phyloP scores from a whole-genome alignment of 2,113 vertebrate species.

The Oplegnathus fasciatus region DNA sequence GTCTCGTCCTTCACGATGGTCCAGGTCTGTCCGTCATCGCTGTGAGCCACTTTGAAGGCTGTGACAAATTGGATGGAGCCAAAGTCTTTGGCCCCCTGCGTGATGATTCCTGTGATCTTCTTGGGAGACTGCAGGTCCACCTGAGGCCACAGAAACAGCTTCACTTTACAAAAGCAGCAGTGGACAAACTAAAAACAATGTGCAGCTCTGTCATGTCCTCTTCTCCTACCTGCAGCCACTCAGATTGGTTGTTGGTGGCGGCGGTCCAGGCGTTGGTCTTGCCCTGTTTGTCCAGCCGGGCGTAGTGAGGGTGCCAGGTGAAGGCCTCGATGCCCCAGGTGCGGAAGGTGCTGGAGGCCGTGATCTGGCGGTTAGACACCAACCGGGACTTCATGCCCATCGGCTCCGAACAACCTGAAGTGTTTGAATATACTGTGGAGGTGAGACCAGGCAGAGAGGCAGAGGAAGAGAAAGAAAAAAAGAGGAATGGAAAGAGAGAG shows the following conservation, averaged over 20 bases:
- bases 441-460: conserved; percentile 65
- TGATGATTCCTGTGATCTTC: conserved; percentile 91
- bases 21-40: conserved; percentile 88
- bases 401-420: conserved; percentile 94
- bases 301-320: conserved; percentile 91
- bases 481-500: conserved; percentile 51
- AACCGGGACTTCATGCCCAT: conserved; percentile 92
- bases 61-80: conserved; percentile 93
- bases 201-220: neutral
- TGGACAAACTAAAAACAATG: neutral
- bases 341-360: conserved; percentile 91
- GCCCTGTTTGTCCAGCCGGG: conserved; percentile 94
- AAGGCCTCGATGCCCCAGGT: conserved; percentile 93
- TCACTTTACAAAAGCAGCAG: neutral
- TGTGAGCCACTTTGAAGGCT: conserved; percentile 92
- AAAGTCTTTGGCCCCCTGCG: conserved; percentile 97
- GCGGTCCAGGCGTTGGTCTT: conserved; percentile 97
- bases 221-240: conserved; percentile 94
- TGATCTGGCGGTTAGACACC: conserved; percentile 90
- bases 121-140: conserved; percentile 89
- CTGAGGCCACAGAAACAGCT: conserved; percentile 71
- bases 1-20: conserved; percentile 85
- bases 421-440: conserved; percentile 88
- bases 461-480: conserved; percentile 38
- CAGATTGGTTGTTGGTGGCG: conserved; percentile 77